phyloP scores from a whole-genome alignment of 2,113 vertebrate species.

The Periophthalmodon schlosseri region DNA sequence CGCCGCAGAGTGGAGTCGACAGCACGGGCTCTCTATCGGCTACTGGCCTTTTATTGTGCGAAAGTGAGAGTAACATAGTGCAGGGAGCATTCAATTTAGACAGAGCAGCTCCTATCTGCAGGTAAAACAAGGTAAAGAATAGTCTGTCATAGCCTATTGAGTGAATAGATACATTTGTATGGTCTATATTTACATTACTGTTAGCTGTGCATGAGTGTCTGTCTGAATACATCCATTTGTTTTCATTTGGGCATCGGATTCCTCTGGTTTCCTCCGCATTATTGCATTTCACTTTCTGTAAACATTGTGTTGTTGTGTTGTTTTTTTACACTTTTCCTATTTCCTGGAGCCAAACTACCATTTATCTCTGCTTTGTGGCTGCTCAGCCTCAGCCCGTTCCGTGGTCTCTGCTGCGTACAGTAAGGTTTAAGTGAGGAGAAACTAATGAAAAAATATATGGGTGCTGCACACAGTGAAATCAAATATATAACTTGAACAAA shows the following conservation, averaged over 20 bases:
- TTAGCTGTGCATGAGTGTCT: conserved; percentile 28
- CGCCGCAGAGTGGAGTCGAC: conserved; percentile 7
- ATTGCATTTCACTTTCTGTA: conserved; percentile 48
- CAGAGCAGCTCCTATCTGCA: conserved; percentile 40
- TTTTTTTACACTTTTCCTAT: not conserved
- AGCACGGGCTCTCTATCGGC: conserved; percentile 19
- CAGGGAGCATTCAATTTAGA: conserved; percentile 38
- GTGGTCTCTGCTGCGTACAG: not conserved
- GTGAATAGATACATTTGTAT: conserved; percentile 5
- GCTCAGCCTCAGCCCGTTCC: not conserved
- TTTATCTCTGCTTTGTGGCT: conserved; percentile 1
- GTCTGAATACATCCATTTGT: conserved; percentile 66
- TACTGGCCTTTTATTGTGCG: conserved; percentile 17
- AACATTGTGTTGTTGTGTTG: conserved; percentile 23
- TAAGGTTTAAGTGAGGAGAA: conserved; percentile 2
- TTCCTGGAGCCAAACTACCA: conserved; percentile 7
- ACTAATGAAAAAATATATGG: conserved; percentile 8
- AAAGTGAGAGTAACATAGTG: conserved; percentile 15
- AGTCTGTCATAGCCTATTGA: conserved; percentile 36
- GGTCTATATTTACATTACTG: conserved; percentile 16
- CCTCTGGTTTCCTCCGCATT: conserved; percentile 58
- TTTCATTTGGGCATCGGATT: conserved; percentile 74
- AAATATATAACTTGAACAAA: not conserved
- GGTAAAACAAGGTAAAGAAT: conserved; percentile 41
- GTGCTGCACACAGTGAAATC: conserved; percentile 3